Percentiles rank a stretch among this genome's conserved stretches.
phyloP scores from a whole-genome alignment of 2,113 vertebrate genomes.

The Upupa epops region DNA sequence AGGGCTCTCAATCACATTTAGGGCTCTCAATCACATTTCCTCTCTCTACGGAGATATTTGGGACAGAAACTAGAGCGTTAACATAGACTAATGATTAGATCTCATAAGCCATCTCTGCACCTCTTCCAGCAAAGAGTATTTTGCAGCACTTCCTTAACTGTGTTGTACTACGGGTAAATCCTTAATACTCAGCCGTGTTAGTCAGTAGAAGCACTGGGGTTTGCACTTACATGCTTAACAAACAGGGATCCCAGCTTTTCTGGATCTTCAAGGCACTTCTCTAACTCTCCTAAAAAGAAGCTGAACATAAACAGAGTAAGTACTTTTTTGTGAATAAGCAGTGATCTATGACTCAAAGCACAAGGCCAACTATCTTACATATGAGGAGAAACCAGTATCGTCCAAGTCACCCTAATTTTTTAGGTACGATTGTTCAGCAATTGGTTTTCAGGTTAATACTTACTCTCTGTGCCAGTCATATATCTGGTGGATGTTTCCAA shows the following conservation, averaged over 20 bases:
- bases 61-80: neutral
- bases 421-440: neutral
- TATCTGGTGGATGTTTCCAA: constrained; percentile 98
- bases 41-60: neutral
- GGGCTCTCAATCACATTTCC: neutral
- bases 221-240: constrained; percentile 88
- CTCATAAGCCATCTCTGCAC: neutral
- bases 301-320: constrained; percentile 69
- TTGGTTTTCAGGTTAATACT: constrained; percentile 50
- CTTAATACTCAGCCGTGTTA: neutral
- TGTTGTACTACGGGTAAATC: neutral
- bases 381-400: neutral
- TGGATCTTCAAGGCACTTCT: constrained; percentile 97
- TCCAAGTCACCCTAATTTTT: neutral
- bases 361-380: neutral
- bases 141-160: neutral
- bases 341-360: neutral
- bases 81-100: neutral
- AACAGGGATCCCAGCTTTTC: constrained; percentile 93
- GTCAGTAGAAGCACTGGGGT: neutral
- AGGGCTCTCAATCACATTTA: neutral
- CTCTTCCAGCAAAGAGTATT: neutral
- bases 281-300: constrained; percentile 94
- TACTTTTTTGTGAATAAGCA: neutral
- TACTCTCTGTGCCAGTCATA: constrained; percentile 99